Conservation (phyloP, 2,113 vertebrate genomes). For the Muntiacus muntjak region DNA sequence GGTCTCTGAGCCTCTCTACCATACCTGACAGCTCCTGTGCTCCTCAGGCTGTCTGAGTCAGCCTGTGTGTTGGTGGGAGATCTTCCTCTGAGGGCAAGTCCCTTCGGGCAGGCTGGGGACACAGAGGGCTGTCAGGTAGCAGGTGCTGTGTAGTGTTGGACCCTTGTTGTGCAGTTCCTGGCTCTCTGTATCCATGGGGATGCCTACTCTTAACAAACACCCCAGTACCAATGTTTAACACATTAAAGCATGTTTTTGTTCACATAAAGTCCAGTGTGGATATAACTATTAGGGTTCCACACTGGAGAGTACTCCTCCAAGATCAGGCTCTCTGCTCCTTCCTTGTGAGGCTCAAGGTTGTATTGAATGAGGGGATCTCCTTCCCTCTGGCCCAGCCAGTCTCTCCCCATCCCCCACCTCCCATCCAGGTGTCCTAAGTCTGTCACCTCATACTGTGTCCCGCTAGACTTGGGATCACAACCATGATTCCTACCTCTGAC, state of each 20-base stretch:
- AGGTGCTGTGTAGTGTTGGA: not conserved
- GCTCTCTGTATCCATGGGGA: not conserved
- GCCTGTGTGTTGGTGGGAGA: not conserved
- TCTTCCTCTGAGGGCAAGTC: not conserved
- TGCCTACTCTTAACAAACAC: not conserved
- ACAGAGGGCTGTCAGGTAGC: not conserved
- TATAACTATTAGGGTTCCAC: not conserved
- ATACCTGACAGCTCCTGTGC: not conserved
- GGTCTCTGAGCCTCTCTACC: not conserved
- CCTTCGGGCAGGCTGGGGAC: accelerated
- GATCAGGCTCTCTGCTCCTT: not conserved
- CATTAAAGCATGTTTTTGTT: not conserved
- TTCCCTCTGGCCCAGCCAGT: not conserved
- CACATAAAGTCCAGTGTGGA: not conserved
- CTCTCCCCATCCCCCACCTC: not conserved
- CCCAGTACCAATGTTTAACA: not conserved
- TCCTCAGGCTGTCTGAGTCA: not conserved
- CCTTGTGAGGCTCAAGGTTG: not conserved
- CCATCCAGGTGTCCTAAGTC: not conserved
- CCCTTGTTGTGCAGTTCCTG: not conserved
- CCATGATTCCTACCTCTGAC: not conserved
- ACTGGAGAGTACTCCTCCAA: not conserved
- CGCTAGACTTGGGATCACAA: too few relatives aligned
- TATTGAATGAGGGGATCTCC: not conserved
- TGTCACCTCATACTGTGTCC: too few relatives aligned